Evolutionary conservation across 1,140 invertebrate species (phyloP), one percentile per base, ranked within the genome.

Genomic region (Drosophila subpulchrella): DNA sequence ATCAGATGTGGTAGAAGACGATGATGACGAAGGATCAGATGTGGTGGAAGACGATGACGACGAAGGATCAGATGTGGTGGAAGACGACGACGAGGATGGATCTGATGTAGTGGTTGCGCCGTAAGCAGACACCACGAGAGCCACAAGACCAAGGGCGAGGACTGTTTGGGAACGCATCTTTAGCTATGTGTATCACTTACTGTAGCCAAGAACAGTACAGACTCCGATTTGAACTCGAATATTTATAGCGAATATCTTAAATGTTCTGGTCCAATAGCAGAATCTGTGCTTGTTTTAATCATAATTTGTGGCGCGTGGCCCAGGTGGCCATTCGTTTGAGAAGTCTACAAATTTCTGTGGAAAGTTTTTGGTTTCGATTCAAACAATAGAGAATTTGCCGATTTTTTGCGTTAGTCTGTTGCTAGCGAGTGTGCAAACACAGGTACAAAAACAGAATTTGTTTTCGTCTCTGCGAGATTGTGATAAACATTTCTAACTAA

Each of bases 221-320:
- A 48, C 27, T 8, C 11, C 3, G 13, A 6, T 4, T 10, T 30
- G 3, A 48, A 5, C n/a, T n/a, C 13, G 24, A 30, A 7, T 48
- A 48, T 48, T 48, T 48, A 48, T 48, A 48, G 24, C 13, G 13
- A 8, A 27, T 6, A 48, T 27, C 24, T 7, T 2, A 2, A 4
- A n/a, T 48, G 6, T 5, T 48, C 1, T 24, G 13, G 24, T 10
- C 11, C n/a, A 30, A n/a, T n/a, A 7, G 4, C 24, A 2, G 6
- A 48, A n/a, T 48, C 46, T 48, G 46, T 48, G 24, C 27, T 27
- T 48, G 46, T 24, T 48, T 30, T 10, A 44, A 11, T 12, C 17
- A 6, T 15, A 1, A 15, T n/a, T 15, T 38, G 36, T 13, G 11
- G 36, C 12, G 11, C 36, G 36, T 38, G 36, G 36, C 11, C 4